Conservation (phyloP, 2,113 vertebrate genomes). For the western clawed frog (Xenopus tropicalis) region DNA sequence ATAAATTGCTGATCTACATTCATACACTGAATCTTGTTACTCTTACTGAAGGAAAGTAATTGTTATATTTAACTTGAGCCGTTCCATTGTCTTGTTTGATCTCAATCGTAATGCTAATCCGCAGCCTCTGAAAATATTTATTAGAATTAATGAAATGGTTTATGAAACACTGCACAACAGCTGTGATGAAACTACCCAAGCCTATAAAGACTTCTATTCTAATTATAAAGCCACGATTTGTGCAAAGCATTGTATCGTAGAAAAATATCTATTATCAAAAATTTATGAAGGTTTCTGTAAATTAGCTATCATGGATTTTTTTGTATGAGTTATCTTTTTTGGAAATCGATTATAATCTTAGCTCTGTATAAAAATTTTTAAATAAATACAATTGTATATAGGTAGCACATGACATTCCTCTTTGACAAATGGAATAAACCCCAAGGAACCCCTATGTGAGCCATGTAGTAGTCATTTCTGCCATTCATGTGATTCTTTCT, state of each 20-base stretch:
- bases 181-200: conserved; percentile 7
- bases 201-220: conserved; percentile 15
- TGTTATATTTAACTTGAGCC: conserved; percentile 13
- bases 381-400: too few relatives aligned
- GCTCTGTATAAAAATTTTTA: too few relatives aligned
- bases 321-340: too few relatives aligned
- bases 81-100: conserved; percentile 15
- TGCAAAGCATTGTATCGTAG: conserved; percentile 7
- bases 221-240: conserved; percentile 5
- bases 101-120: conserved; percentile 19
- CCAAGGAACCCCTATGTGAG: too few relatives aligned
- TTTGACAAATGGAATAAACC: too few relatives aligned
- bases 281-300: neutral
- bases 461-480: too few relatives aligned
- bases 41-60: conserved; percentile 18
- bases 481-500: too few relatives aligned
- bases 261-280: neutral
- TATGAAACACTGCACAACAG: conserved; percentile 24
- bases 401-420: too few relatives aligned
- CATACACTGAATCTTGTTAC: conserved; percentile 27
- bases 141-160: conserved; percentile 24
- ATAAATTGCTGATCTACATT: conserved; percentile 20
- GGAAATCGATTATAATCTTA: too few relatives aligned
- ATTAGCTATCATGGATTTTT: too few relatives aligned
- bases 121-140: conserved; percentile 18